Evolutionary conservation across 2,797 vertebrate genomes (phyloP), one percentile per base, ranked within the genome.

Genomic region (Melanotaenia boesemani): DNA sequence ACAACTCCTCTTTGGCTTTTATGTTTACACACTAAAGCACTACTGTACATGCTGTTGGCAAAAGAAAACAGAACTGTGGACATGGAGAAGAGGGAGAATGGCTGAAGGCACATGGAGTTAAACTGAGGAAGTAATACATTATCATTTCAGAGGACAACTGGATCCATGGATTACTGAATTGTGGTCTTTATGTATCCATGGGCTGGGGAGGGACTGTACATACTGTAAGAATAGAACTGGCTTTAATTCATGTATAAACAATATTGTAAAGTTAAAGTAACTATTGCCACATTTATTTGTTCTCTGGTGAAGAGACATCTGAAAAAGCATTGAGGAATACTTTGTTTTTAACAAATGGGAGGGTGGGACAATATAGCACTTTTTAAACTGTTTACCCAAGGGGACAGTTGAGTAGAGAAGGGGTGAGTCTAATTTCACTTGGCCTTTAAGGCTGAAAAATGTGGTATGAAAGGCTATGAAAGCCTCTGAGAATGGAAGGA

Each of bases 11-110:
- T 70, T 90, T 84, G 81, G 86, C 89, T 92, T 85, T 88, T 66
- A 88, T 63, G 91, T 94, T 94, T 92, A 94, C 92, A 94, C 77
- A 90, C 85, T 79, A 88, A 93, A 94, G 96, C 96, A 97, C 97
- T 97, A 96, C 97, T 98, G 96, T 96, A 95, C 96, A 96, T 93
- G 93, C 94, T 95, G 95, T 95, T 93, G 94, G 94, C 93, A 94
- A 93, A 93, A 79, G 57, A 76, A 85, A 77, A 71, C 73, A 36
- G 63, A 87, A 83, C 85, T 82, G 77, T 88, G 86, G 91, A 84
- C 15, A 9, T 0, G 61, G 71, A 82, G 69, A 65, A 67, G 83
- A 80, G 34, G 66, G 83, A 22, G 63, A 82, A 60, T 36, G 52
- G 89, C 89, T 89, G 80, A 88, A 91, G 89, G 90, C 91, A 91